Evolutionary conservation across 2,888 invertebrate species (phyloP).

Genomic region (Frankliniella intonsa): DNA sequence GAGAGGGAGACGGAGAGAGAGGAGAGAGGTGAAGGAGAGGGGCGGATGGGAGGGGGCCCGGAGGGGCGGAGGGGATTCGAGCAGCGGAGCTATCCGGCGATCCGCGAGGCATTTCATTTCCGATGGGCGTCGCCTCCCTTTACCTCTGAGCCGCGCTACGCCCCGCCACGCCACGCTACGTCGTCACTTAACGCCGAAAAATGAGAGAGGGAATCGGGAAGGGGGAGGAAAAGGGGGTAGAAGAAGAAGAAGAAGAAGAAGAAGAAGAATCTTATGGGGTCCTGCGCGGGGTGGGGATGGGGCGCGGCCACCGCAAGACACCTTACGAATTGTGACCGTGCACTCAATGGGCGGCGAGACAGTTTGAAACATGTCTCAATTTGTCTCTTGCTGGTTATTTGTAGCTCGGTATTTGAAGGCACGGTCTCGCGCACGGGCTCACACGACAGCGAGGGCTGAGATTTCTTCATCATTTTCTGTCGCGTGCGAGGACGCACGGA

Average conservation of each 20-base stretch:
- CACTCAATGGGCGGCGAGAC: not conserved
- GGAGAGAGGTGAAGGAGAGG: not conserved
- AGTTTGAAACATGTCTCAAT: conserved; percentile 20
- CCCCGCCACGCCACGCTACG: too few species aligned
- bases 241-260: too few species aligned
- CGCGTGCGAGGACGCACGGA: too few species aligned
- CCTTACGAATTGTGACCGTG: not conserved
- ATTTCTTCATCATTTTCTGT: too few species aligned
- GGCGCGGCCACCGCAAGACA: not conserved
- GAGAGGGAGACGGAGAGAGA: too few species aligned
- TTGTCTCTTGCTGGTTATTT: conserved; percentile 14
- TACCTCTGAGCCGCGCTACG: too few species aligned
- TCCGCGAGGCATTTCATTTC: too few species aligned
- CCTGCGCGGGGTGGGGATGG: not conserved
- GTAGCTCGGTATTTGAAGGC: not conserved
- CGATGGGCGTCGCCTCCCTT: too few species aligned
- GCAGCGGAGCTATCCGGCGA: not conserved
- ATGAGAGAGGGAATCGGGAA: too few species aligned
- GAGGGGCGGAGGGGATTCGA: not conserved
- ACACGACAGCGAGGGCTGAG: not conserved
- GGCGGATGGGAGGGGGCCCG: not conserved
- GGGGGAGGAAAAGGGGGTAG: too few species aligned
- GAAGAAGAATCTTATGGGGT: too few species aligned
- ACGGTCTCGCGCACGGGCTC: not conserved
- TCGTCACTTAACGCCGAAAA: too few species aligned